These are phyloP conservation scores for Sternotherus odoratus DNA, from an alignment of 2,797 vertebrate genomes.

Conservation along the genomic window DNA sequence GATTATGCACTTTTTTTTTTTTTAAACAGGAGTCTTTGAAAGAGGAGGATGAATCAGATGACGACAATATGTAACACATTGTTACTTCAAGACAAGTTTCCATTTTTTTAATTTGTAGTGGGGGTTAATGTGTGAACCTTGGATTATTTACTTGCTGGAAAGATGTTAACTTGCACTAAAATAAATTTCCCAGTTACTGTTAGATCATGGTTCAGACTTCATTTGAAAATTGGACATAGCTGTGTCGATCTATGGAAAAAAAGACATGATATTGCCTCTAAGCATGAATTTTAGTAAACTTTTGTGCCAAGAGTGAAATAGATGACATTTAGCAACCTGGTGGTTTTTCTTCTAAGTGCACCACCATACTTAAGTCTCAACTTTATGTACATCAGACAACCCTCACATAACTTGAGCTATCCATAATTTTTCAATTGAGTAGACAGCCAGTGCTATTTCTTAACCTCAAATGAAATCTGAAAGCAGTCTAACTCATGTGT, in stretches of 20 bases:
- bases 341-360: neutral
- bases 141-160: slow-evolving; percentile 62
- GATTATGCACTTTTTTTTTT: neutral
- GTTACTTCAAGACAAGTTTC: slow-evolving; percentile 59
- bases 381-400: neutral
- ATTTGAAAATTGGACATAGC: neutral
- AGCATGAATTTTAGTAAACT: neutral
- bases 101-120: slow-evolving; percentile 49
- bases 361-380: neutral
- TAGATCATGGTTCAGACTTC: slow-evolving; percentile 21
- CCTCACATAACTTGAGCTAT: neutral
- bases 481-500: too few relatives aligned
- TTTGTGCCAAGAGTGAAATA: neutral
- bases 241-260: neutral
- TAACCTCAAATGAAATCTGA: too few relatives aligned
- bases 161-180: slow-evolving; percentile 75
- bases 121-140: slow-evolving; percentile 57
- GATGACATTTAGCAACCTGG: neutral
- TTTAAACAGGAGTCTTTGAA: slow-evolving; percentile 93
- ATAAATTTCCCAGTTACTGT: slow-evolving; percentile 73
- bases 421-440: neutral
- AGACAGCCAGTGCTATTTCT: neutral
- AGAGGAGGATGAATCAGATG: slow-evolving; percentile 98
- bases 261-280: neutral
- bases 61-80: slow-evolving; percentile 95